Percentiles rank a stretch among this genome's conserved stretches.
These are phyloP conservation scores for Megathymus violae DNA, from an alignment of 1,140 invertebrate genomes.

Conservation along the genomic window DNA sequence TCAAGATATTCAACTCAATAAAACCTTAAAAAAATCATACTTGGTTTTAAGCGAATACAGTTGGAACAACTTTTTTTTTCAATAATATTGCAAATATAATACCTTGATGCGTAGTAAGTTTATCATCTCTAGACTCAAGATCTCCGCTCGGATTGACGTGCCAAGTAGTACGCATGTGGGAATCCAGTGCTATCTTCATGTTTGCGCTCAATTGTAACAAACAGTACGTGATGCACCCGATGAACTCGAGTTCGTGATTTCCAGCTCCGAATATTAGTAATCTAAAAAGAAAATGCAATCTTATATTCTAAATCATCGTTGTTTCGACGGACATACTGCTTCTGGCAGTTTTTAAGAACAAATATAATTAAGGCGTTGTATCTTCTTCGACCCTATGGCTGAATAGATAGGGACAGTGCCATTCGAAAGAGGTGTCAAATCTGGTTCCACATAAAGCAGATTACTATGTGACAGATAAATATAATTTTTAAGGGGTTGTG, in stretches of 20 bases:
- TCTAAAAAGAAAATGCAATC: conserved; percentile 60
- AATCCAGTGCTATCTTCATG: conserved; percentile 93
- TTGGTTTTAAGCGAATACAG: no score
- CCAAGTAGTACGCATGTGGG: conserved; percentile 93
- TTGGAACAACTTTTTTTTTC: no score
- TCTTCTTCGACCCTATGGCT: no score
- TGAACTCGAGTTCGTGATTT: conserved; percentile 97
- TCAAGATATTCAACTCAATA: no score
- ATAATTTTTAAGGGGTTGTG: no score
- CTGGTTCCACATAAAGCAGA: no score
- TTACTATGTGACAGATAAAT: neutral
- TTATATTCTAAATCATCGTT: no score
- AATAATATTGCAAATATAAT: conserved; percentile 14
- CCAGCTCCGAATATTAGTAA: conserved; percentile 95
- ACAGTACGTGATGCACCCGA: conserved; percentile 97
- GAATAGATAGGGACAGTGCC: no score
- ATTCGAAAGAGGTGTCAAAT: no score
- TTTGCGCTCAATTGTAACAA: conserved; percentile 96
- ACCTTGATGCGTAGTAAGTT: conserved; percentile 91
- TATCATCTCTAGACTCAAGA: conserved; percentile 89
- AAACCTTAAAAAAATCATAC: no score
- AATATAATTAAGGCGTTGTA: no score
- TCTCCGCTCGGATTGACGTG: conserved; percentile 91
- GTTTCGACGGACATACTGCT: no score
- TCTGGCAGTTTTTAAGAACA: neutral